Evolutionary conservation across 2,888 invertebrate species (phyloP).

Genomic region (Tetragnatha montana): DNA sequence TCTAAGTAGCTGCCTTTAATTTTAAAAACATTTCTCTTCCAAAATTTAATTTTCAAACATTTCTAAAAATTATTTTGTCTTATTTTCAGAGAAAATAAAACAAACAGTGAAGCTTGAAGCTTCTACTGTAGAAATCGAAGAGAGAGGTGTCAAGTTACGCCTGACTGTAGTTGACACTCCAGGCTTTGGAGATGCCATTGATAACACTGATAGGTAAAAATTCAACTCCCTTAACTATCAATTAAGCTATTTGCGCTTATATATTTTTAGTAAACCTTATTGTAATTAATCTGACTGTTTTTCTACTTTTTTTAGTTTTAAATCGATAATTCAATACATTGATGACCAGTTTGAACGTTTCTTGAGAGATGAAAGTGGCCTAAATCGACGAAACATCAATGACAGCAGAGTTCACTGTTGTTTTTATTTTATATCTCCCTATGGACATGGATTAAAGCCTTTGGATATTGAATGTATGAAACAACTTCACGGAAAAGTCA

Average conservation of each 20-base stretch:
- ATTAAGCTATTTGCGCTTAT: not conserved
- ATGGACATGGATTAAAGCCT: constrained; percentile 95
- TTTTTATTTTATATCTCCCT: constrained; percentile 97
- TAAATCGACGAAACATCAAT: constrained; percentile 93
- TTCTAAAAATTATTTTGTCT: not conserved
- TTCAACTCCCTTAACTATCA: not conserved
- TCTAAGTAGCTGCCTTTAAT: no score
- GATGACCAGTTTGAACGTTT: constrained; percentile 95
- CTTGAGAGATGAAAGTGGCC: constrained; percentile 71
- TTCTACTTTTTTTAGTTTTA: constrained; percentile 59
- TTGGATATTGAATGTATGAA: constrained; percentile 97
- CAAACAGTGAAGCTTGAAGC: constrained; percentile 92
- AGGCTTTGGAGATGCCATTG: constrained; percentile 91
- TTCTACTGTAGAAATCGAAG: constrained; percentile 97
- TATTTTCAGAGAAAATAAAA: constrained; percentile 67
- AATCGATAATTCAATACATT: constrained; percentile 94
- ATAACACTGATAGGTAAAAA: constrained; percentile 73
- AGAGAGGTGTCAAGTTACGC: constrained; percentile 93
- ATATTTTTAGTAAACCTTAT: not conserved
- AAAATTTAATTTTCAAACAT: not conserved
- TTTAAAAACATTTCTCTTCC: no score
- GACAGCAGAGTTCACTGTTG: constrained; percentile 98
- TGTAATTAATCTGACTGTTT: not conserved
- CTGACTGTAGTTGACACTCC: constrained; percentile 96
- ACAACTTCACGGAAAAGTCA: constrained; percentile 91